These are phyloP conservation scores for Lacanobia wlatinum DNA, from an alignment of 2,888 invertebrate genomes.

Conservation along the genomic window DNA sequence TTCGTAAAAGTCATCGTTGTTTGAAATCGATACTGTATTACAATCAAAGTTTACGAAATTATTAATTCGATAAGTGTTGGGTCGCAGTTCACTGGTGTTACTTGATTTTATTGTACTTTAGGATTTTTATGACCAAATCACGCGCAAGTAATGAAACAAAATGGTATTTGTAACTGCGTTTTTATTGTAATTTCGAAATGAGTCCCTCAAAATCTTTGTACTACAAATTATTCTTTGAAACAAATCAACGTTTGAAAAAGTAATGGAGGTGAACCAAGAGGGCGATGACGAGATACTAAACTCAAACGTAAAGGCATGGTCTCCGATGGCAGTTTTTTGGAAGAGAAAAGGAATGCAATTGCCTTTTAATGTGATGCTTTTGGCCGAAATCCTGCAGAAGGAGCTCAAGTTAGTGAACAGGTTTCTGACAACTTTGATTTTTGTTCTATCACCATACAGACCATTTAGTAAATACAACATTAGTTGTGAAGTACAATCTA, in stretches of 20 bases:
- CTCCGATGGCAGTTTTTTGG: neutral
- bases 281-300: no score
- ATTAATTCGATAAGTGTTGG: conserved; percentile 26
- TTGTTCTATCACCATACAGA: neutral
- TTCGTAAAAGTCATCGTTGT: conserved; percentile 40
- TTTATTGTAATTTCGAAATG: conserved; percentile 31
- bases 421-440: no score
- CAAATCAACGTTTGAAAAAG: no score
- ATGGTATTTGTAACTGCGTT: conserved; percentile 25
- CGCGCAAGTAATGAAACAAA: conserved; percentile 39
- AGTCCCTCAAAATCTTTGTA: neutral
- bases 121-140: conserved; percentile 42
- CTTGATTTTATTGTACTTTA: conserved; percentile 40
- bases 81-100: conserved; percentile 53
- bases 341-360: no score
- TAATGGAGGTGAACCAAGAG: neutral
- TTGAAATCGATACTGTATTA: conserved; percentile 38
- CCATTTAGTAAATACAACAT: neutral
- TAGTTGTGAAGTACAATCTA: conserved; percentile 26
- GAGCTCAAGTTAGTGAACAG: no score
- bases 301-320: neutral
- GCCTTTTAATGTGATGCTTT: neutral
- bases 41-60: conserved; percentile 47
- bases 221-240: neutral
- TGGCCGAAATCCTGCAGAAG: neutral